phyloP scores from a whole-genome alignment of 2,113 vertebrate genomes.

The Rattus norvegicus region DNA sequence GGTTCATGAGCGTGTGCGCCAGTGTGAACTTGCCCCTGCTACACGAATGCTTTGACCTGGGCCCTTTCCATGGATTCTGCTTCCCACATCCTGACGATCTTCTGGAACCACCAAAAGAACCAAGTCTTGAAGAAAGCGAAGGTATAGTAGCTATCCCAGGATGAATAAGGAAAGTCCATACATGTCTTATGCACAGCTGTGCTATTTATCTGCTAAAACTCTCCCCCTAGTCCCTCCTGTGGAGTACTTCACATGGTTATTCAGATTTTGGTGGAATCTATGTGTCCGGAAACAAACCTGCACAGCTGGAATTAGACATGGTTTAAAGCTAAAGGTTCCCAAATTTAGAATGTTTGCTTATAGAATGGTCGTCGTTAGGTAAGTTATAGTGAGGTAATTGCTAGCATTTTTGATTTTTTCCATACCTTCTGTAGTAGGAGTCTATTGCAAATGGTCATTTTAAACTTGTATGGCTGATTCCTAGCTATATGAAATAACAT shows the following conservation, averaged over 20 bases:
- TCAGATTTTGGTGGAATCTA: background rate
- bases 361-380: background rate
- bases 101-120: constrained; percentile 50
- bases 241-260: background rate
- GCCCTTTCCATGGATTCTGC: constrained; percentile 88
- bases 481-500: background rate
- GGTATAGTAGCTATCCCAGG: background rate
- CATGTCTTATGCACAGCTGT: background rate
- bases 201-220: background rate
- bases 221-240: background rate
- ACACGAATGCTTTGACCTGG: constrained; percentile 89
- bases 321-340: background rate
- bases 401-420: background rate
- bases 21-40: constrained; percentile 86
- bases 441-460: constrained; percentile 32
- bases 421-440: background rate
- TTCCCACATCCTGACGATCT: constrained; percentile 81
- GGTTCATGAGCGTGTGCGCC: constrained; percentile 91
- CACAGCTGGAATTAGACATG: background rate
- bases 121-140: constrained; percentile 61
- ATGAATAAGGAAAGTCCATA: accelerated
- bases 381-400: background rate
- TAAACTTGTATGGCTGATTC: constrained; percentile 37
- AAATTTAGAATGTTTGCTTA: background rate
- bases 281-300: background rate